A percentile compares a stretch with the other conserved stretches of the same genome.
phyloP scores from a whole-genome alignment of 2,888 invertebrate species.

The Cyaniris semiargus region DNA sequence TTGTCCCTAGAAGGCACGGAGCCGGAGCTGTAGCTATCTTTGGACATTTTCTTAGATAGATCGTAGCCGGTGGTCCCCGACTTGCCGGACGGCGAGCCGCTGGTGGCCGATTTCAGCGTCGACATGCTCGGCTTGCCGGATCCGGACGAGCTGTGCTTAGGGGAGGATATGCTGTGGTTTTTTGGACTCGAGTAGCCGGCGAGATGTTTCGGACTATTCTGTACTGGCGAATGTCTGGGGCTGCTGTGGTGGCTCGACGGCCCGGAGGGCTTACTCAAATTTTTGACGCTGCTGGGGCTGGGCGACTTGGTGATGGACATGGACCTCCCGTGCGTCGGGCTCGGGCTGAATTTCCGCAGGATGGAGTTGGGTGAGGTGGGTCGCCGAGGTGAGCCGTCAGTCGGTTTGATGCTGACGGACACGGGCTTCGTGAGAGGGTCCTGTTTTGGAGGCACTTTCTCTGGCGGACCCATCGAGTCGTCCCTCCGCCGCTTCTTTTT shows the following conservation, averaged over 20 bases:
- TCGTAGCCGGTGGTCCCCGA: slow-evolving; percentile 78
- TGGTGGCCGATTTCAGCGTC: slow-evolving; percentile 88
- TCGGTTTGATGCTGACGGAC: slow-evolving; percentile 86
- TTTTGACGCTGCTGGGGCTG: slow-evolving; percentile 70
- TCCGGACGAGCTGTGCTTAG: slow-evolving; percentile 86
- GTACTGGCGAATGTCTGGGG: slow-evolving; percentile 88
- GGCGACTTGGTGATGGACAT: slow-evolving; percentile 83
- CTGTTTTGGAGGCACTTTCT: slow-evolving; percentile 88
- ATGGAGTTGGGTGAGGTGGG: slow-evolving; percentile 84
- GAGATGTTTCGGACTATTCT: slow-evolving; percentile 87
- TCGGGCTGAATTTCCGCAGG: slow-evolving; percentile 85
- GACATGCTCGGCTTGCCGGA: slow-evolving; percentile 95
- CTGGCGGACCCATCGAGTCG: slow-evolving; percentile 90
- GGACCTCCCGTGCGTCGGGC: slow-evolving; percentile 84
- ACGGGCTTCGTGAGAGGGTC: slow-evolving; percentile 86
- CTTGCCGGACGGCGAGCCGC: slow-evolving; percentile 84
- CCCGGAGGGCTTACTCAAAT: slow-evolving; percentile 71
- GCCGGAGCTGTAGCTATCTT: slow-evolving; percentile 69
- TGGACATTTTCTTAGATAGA: slow-evolving; percentile 77
- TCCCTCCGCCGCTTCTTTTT: slow-evolving; percentile 89
- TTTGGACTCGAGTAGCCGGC: slow-evolving; percentile 87
- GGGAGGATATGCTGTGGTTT: slow-evolving; percentile 88
- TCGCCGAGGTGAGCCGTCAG: slow-evolving; percentile 82
- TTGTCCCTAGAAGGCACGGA: slow-evolving; percentile 74
- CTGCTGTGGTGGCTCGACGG: slow-evolving; percentile 82